Evolutionary conservation across 2,113 vertebrate genomes (phyloP).

Genomic region (Brachyistius frenatus): DNA sequence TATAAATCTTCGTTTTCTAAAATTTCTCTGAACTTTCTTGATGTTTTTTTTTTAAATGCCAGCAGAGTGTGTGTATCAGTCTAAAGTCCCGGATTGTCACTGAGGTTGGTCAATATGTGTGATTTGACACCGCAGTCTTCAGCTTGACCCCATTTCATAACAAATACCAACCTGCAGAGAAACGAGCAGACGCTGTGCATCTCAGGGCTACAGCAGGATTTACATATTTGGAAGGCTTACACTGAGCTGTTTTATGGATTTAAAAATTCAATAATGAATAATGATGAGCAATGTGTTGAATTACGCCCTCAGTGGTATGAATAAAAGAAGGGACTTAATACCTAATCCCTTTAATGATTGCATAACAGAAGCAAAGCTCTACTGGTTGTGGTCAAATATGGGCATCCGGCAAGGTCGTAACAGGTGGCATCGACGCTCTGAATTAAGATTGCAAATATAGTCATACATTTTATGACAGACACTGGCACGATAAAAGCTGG

Average conservation of each 20-base stretch:
- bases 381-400: conserved; percentile 57
- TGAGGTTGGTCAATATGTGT: conserved; percentile 6
- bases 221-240: neutral
- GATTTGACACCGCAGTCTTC: conserved; percentile 25
- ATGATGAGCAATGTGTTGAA: neutral
- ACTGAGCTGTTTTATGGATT: neutral
- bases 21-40: too few species aligned
- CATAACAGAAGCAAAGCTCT: conserved; percentile 29
- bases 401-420: conserved; percentile 40
- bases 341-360: conserved; percentile 67
- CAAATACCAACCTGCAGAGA: neutral
- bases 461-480: neutral
- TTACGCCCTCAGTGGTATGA: conserved; percentile 17
- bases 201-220: neutral
- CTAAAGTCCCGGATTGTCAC: conserved; percentile 17
- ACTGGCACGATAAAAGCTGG: neutral
- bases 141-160: conserved; percentile 30
- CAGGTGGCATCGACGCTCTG: neutral
- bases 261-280: conserved; percentile 1
- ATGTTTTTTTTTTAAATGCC: neutral
- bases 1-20: too few species aligned
- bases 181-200: neutral
- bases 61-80: neutral
- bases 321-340: conserved; percentile 51
- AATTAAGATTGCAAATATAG: neutral